phyloP scores from a whole-genome alignment of 2,888 invertebrate species.

The Dexiosoma caninum region DNA sequence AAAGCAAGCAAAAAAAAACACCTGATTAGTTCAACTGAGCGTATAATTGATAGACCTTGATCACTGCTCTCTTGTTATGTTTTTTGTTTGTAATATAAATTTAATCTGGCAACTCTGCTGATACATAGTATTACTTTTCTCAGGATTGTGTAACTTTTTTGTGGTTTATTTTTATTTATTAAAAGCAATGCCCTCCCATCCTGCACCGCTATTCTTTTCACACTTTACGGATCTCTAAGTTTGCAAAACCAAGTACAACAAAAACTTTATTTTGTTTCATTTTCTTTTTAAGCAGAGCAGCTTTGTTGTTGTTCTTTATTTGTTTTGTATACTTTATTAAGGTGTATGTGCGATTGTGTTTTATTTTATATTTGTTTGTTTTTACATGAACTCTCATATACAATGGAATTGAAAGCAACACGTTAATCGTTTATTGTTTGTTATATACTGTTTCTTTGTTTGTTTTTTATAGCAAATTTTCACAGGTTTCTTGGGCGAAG shows the following conservation, averaged over 20 bases:
- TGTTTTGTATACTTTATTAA: not conserved
- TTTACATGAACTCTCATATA: slow-evolving; percentile 1
- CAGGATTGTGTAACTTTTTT: not conserved
- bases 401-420: slow-evolving; percentile 52
- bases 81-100: no score
- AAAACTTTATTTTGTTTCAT: not conserved
- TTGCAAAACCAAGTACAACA: not conserved
- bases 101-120: not conserved
- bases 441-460: not conserved
- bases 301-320: not conserved
- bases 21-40: no score
- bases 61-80: no score
- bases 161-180: not conserved
- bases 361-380: not conserved
- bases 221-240: not conserved
- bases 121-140: not conserved
- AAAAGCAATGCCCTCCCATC: not conserved
- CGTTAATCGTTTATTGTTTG: slow-evolving; percentile 54
- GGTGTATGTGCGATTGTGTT: not conserved
- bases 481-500: slow-evolving; percentile 15
- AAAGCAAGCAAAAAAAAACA: no score
- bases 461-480: slow-evolving; percentile 17
- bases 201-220: not conserved
- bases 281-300: not conserved
- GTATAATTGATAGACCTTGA: no score